Conservation (phyloP, 2,113 vertebrate genomes). For the Dolichallabes microphthalmus region DNA sequence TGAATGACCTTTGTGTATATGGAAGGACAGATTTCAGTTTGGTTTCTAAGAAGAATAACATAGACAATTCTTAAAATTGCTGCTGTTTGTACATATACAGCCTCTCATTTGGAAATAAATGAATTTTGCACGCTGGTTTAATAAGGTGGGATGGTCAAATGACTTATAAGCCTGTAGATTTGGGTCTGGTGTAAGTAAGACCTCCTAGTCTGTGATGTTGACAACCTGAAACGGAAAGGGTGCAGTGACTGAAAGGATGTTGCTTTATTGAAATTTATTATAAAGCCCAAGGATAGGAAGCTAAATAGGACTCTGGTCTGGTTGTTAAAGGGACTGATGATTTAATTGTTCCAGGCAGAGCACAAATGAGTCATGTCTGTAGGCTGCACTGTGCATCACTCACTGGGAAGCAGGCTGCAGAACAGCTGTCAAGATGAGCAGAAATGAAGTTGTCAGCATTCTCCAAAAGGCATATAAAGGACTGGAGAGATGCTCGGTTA, state of each 20-base stretch:
- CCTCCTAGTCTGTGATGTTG: neutral
- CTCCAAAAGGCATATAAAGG: neutral
- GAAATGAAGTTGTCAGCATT: neutral
- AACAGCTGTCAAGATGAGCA: neutral
- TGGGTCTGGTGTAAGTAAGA: neutral
- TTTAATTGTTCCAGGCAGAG: constrained; percentile 44
- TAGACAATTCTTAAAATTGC: neutral
- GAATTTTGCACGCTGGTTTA: neutral
- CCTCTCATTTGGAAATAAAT: neutral
- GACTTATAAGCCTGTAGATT: neutral
- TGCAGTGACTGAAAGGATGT: neutral
- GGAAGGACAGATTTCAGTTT: neutral
- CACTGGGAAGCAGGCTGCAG: neutral
- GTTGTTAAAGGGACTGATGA: constrained; percentile 36
- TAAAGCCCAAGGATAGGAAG: constrained; percentile 21
- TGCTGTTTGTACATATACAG: neutral
- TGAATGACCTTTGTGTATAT: neutral
- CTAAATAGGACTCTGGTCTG: constrained; percentile 31
- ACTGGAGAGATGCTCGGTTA: neutral
- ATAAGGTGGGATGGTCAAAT: neutral
- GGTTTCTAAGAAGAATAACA: neutral
- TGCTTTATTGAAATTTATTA: constrained; percentile 14
- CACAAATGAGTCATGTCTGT: constrained; percentile 55
- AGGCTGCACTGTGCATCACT: neutral
- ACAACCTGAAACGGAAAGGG: neutral